Conservation (phyloP, 2,797 vertebrate genomes). For the Gallinago nigripennis region DNA sequence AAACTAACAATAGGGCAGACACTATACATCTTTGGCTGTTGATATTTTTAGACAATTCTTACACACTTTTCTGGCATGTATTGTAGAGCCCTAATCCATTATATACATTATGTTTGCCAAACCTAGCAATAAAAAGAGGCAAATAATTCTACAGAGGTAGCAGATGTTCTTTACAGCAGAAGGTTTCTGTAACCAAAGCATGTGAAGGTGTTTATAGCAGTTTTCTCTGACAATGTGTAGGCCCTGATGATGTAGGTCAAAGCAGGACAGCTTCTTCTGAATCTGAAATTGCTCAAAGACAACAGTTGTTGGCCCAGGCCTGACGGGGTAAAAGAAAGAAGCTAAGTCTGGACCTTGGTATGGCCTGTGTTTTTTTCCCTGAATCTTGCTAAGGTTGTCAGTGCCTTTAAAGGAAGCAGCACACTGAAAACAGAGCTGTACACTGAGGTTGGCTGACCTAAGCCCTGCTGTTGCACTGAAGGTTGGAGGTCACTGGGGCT, state of each 20-base stretch:
- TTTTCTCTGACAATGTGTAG: not conserved
- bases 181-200: not conserved
- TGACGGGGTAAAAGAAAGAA: not conserved
- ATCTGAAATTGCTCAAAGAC: not conserved
- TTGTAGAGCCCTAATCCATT: not conserved
- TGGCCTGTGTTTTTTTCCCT: not conserved
- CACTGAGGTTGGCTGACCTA: not conserved
- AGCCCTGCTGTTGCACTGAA: not conserved
- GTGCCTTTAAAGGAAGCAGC: not conserved
- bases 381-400: not conserved
- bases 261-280: not conserved
- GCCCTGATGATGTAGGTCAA: not conserved
- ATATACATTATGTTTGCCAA: not conserved
- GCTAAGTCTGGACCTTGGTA: not conserved
- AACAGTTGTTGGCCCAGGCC: not conserved
- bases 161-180: not conserved
- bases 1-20: not conserved
- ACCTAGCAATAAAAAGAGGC: not conserved
- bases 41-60: not conserved
- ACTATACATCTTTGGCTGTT: not conserved
- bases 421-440: accelerated
- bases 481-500: not conserved
- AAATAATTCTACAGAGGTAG: not conserved
- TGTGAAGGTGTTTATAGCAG: not conserved
- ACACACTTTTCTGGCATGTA: not conserved